Evolutionary conservation across 2,888 invertebrate genomes (phyloP).

Genomic region (Oscheius sp.): DNA sequence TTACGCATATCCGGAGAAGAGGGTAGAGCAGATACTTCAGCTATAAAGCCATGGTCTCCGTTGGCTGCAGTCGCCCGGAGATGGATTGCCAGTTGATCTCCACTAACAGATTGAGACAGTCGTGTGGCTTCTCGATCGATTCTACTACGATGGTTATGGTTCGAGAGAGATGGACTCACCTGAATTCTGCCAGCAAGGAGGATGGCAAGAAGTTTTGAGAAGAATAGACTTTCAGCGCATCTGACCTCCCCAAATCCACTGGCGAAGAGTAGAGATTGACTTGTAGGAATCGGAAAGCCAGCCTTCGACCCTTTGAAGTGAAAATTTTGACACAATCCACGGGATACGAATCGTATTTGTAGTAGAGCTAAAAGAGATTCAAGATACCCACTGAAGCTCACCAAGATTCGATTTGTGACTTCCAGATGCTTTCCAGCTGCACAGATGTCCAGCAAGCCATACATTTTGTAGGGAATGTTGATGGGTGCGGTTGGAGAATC

Average conservation of each 20-base stretch:
- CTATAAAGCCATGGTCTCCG: conserved; percentile 92
- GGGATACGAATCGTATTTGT: conserved; percentile 94
- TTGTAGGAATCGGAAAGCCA: conserved; percentile 77
- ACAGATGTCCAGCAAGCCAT: conserved; percentile 95
- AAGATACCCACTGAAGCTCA: conserved; percentile 5
- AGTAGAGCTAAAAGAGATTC: conserved; percentile 80
- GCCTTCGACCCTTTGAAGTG: conserved; percentile 81
- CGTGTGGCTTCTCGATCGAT: conserved; percentile 25
- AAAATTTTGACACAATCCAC: conserved; percentile 98
- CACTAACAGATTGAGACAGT: conserved; percentile 39
- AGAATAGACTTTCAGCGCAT: conserved; percentile 64
- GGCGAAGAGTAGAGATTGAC: conserved; percentile 66
- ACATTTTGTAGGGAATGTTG: conserved; percentile 38
- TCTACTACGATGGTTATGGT: background rate
- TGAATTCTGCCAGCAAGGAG: conserved; percentile 55
- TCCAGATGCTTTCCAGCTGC: conserved; percentile 91
- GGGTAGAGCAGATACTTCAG: conserved; percentile 93
- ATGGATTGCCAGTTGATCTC: conserved; percentile 82
- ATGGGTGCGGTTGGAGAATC: conserved; percentile 54
- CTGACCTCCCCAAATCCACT: conserved; percentile 65
- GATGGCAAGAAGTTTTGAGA: conserved; percentile 59
- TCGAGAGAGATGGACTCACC: background rate
- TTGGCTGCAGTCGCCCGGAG: conserved; percentile 94
- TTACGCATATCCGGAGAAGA: conserved; percentile 47
- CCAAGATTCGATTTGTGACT: conserved; percentile 81